A percentile compares a stretch with the other conserved stretches of the same genome.
Evolutionary conservation across 2,888 invertebrate species (phyloP).

Genomic region (Tortrix viridana): DNA sequence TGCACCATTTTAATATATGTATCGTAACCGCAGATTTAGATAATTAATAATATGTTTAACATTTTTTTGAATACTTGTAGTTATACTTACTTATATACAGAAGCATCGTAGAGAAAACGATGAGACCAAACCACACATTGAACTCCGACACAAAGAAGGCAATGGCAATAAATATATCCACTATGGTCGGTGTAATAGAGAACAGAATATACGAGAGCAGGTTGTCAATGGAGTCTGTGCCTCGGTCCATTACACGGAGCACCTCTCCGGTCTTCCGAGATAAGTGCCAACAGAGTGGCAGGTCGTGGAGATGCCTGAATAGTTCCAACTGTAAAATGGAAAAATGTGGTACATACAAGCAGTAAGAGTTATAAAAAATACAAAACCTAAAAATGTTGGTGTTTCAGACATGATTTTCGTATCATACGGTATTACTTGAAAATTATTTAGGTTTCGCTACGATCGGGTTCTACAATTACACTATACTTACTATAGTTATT

Average conservation of each 20-base stretch:
- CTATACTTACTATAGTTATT: too few species aligned
- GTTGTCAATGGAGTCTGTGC: slow-evolving; percentile 98
- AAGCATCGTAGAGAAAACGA: slow-evolving; percentile 96
- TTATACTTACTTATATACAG: slow-evolving; percentile 93
- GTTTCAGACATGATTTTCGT: too few species aligned
- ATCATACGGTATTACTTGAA: too few species aligned
- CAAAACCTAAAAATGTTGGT: background rate
- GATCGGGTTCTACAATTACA: too few species aligned
- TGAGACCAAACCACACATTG: slow-evolving; percentile 97
- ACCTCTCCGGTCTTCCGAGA: slow-evolving; percentile 98
- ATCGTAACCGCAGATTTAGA: too few species aligned
- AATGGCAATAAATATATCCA: slow-evolving; percentile 96
- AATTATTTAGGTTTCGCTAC: too few species aligned
- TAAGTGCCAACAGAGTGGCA: slow-evolving; percentile 98
- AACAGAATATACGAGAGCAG: slow-evolving; percentile 96
- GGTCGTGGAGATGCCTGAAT: slow-evolving; percentile 93
- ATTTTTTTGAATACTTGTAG: background rate
- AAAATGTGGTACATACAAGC: background rate
- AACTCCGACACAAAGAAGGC: slow-evolving; percentile 94
- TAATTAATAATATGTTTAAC: too few species aligned
- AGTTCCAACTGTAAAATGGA: slow-evolving; percentile 86
- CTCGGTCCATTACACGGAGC: slow-evolving; percentile 97
- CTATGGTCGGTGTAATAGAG: slow-evolving; percentile 95
- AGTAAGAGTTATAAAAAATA: background rate
- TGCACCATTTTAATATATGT: too few species aligned